Evolutionary conservation across 64 coral and sea anemone species (phyloP), one percentile per base, ranked within the genome.

Genomic region (Pocillopora damicornis): DNA sequence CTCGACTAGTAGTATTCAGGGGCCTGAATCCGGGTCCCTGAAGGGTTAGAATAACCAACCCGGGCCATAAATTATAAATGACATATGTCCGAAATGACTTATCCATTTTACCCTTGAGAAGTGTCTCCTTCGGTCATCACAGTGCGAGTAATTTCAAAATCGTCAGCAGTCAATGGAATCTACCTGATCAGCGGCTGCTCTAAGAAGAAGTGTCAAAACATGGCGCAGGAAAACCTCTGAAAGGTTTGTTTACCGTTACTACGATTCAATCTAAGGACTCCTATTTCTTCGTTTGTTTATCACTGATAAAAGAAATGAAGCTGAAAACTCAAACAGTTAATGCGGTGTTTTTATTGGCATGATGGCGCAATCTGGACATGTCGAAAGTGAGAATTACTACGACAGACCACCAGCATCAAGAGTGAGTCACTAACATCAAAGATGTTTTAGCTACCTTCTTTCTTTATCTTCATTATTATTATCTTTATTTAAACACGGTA

Each of bases 201-300:
- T 57, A 45, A 5, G 37, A 38, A 26, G 37, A 38, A 26, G 60
- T 6, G 36, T 26, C 0, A 4, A 57, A 84, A 84, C 1, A 84
- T 84, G 81, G 81, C 37, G 64, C 36, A 1, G 2, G 60, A 63
- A 18, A 56, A 18, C 11, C 14, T 35, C 9, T 12, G 5, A 11
- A 75, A 36, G 34, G 57, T 68, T 82, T 84, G 64, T 84, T 72
- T 84, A 84, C 81, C 13, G 81, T 84, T 84, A 67, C 65, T 20
- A 84, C 37, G 64, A 25, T 1, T 36, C 8, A 34, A 66, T 35
- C 26, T 79, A 10, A 66, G 62, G 34, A 1, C 11, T 10, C 22
- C 20, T n/a, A 15, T 67, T 36, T 22, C 36, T 13, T 25, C 9
- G 23, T 59, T 79, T 59, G 23, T 13, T 25, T 60, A 23, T 84